Percentiles rank a stretch among this genome's conserved stretches.
Conservation (phyloP, 1,140 invertebrate species). For the Helicoverpa armigera region DNA sequence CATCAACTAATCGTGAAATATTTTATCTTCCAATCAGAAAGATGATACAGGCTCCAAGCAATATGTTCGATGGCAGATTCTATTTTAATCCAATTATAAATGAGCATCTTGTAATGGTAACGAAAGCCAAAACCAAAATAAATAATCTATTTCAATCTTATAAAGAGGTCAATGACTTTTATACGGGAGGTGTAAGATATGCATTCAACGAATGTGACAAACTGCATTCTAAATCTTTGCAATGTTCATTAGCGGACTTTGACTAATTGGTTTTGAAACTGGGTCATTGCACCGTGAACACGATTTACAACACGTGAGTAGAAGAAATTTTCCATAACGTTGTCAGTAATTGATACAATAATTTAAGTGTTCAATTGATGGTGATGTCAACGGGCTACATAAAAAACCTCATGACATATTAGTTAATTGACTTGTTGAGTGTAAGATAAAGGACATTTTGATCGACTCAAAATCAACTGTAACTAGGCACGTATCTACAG, state of each 20-base stretch:
- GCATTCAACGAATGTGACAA: neutral
- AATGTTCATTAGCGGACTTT: neutral
- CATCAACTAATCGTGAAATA: too few relatives aligned
- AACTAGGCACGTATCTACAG: too few relatives aligned
- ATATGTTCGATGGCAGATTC: too few relatives aligned
- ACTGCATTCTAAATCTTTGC: neutral
- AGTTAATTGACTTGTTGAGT: too few relatives aligned
- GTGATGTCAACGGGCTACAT: neutral
- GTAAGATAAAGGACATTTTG: neutral
- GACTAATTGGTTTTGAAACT: conserved; percentile 17
- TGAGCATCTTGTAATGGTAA: too few relatives aligned
- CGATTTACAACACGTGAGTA: neutral
- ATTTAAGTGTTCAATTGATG: neutral
- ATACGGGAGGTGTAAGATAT: neutral
- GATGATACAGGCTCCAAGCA: too few relatives aligned
- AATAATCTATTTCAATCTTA: conserved; percentile 2
- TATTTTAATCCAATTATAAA: too few relatives aligned
- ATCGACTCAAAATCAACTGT: neutral
- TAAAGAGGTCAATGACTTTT: neutral
- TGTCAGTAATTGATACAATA: neutral
- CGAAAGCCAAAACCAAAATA: conserved; percentile 3
- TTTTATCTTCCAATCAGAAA: too few relatives aligned
- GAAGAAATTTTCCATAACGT: too few relatives aligned
- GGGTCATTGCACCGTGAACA: neutral
- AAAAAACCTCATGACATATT: neutral